Conservation (phyloP, 2,113 vertebrate species). For the Saccopteryx bilineata region DNA sequence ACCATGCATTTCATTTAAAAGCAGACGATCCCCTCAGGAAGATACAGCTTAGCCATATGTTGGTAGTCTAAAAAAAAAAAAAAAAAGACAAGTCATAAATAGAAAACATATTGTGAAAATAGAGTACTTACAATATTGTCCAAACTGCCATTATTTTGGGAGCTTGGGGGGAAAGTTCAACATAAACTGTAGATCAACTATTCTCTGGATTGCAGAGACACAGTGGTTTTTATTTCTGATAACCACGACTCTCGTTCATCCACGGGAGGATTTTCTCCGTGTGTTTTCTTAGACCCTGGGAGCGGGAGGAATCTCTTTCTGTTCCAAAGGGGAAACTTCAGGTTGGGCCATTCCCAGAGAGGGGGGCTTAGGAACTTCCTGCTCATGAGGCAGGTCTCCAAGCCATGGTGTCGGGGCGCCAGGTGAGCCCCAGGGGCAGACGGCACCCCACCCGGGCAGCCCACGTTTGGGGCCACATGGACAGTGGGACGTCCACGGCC, state of each 20-base stretch:
- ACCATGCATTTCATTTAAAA: conserved; percentile 78
- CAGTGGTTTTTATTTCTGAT: neutral
- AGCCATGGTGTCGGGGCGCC: too few species aligned
- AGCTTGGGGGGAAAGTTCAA: neutral
- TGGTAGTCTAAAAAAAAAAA: conserved; percentile 69
- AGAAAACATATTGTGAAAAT: conserved; percentile 45
- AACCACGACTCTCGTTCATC: neutral
- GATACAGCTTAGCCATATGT: conserved; percentile 77
- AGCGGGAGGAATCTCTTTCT: neutral
- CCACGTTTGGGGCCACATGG: accelerated
- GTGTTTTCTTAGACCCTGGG: neutral
- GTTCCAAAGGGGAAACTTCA: neutral
- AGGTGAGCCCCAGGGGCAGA: neutral
- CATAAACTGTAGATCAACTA: neutral
- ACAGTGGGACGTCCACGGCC: accelerated
- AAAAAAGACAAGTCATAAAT: neutral
- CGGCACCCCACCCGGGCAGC: neutral
- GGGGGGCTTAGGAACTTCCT: neutral
- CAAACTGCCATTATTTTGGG: neutral
- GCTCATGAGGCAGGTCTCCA: too few species aligned
- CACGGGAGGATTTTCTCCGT: neutral
- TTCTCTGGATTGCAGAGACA: neutral
- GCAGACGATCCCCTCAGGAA: conserved; percentile 68
- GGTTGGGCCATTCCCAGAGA: neutral
- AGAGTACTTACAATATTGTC: neutral